These are phyloP conservation scores for Nomada goodeniana DNA, from an alignment of 2,888 invertebrate genomes.

Conservation along the genomic window DNA sequence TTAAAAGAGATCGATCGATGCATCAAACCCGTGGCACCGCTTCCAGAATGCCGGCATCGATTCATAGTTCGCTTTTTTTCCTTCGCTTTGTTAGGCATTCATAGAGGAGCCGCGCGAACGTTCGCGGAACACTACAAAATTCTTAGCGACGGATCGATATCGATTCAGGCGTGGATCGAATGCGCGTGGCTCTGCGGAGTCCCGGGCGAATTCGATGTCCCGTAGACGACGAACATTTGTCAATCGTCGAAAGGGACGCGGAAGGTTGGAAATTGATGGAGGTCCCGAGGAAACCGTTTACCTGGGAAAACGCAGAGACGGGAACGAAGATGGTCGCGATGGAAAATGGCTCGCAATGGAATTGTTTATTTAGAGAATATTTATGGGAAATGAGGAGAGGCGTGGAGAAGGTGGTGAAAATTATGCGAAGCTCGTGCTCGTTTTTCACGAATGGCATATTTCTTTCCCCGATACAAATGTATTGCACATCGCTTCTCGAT, in stretches of 20 bases:
- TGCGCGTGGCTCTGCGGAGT: neutral
- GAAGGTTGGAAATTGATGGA: conserved; percentile 14
- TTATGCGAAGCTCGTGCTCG: neutral
- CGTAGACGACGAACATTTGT: conserved; percentile 54
- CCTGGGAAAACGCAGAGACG: conserved; percentile 9
- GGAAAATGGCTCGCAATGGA: too few relatives aligned
- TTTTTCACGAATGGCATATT: neutral
- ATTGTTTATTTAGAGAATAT: neutral
- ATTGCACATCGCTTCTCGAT: too few relatives aligned
- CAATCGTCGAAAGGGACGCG: conserved; percentile 47
- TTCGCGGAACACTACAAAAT: too few relatives aligned
- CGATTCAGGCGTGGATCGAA: conserved; percentile 3
- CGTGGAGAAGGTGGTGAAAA: neutral
- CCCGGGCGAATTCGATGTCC: conserved; percentile 34
- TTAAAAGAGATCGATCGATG: conserved; percentile 12
- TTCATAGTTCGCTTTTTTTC: conserved; percentile 8
- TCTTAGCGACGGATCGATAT: conserved; percentile 28
- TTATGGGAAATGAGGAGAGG: neutral
- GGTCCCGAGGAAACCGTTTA: conserved; percentile 21
- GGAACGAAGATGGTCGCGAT: neutral
- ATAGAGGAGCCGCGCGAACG: too few relatives aligned
- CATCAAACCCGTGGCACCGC: neutral
- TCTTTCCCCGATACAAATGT: neutral
- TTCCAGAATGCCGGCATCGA: conserved; percentile 3
- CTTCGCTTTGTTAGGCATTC: too few relatives aligned